Conservation (phyloP, 2,113 vertebrate genomes). For the Leiothrix lutea region DNA sequence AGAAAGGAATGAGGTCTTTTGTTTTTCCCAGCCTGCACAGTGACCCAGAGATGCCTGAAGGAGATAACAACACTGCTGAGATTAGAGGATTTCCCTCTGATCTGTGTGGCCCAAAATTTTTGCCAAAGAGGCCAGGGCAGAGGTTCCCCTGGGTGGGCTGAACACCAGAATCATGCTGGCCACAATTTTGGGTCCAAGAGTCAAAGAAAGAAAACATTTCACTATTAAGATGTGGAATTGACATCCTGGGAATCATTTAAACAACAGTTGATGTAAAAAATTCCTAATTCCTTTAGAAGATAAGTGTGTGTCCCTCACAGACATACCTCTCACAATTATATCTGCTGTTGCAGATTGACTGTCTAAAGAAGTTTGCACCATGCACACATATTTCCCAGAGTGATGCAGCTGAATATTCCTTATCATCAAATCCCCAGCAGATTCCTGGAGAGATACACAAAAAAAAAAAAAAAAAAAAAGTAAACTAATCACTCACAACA, state of each 20-base stretch:
- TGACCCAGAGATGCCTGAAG: not conserved
- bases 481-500: constrained; percentile 24
- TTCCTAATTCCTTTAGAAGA: not conserved
- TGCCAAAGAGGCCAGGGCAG: not conserved
- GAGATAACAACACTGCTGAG: not conserved
- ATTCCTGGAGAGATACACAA: constrained; percentile 73
- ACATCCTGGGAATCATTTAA: not conserved
- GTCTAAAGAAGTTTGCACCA: constrained; percentile 85
- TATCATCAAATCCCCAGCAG: constrained; percentile 89
- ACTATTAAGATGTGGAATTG: not conserved
- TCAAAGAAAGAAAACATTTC: not conserved
- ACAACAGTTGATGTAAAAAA: not conserved
- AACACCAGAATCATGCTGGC: not conserved
- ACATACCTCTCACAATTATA: constrained; percentile 86
- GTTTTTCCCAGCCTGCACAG: not conserved
- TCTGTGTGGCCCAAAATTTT: not conserved
- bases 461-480: not conserved
- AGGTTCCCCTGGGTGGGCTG: not conserved
- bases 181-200: not conserved
- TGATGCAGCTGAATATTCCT: constrained; percentile 88
- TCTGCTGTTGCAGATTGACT: constrained; percentile 82
- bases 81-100: not conserved
- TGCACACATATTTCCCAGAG: constrained; percentile 87
- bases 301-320: not conserved
- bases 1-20: not conserved